phyloP scores from a whole-genome alignment of 2,888 invertebrate species.

The Cremastinae sp. region DNA sequence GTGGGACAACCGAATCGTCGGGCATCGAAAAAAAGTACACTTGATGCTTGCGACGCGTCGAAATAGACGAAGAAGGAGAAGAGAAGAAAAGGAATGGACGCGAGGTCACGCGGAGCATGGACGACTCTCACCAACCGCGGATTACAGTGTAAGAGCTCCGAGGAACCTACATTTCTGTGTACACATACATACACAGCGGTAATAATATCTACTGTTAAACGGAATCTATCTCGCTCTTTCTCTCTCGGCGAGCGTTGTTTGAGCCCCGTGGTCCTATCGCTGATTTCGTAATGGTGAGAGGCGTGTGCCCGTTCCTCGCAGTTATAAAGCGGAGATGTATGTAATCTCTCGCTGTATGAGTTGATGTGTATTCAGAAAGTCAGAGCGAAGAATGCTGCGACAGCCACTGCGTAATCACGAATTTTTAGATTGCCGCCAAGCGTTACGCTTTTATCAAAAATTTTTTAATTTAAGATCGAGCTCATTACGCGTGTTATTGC shows the following conservation, averaged over 20 bases:
- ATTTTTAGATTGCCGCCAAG: slow-evolving; percentile 29
- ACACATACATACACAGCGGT: slow-evolving; percentile 1
- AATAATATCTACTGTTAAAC: slow-evolving; percentile 42
- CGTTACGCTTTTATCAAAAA: slow-evolving; percentile 25
- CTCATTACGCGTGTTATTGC: too few species aligned
- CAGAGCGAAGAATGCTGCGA: not conserved
- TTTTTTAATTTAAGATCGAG: not conserved
- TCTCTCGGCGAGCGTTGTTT: slow-evolving; percentile 16
- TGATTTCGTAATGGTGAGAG: slow-evolving; percentile 60
- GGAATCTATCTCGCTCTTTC: slow-evolving; percentile 10
- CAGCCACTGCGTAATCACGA: slow-evolving; percentile 29
- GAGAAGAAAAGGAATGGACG: slow-evolving; percentile 39
- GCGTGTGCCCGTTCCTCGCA: slow-evolving; percentile 48
- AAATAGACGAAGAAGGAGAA: slow-evolving; percentile 26
- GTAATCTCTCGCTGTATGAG: slow-evolving; percentile 15
- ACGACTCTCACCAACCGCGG: slow-evolving; percentile 50
- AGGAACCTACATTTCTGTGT: slow-evolving; percentile 38
- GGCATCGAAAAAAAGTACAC: slow-evolving; percentile 18
- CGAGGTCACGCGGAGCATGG: slow-evolving; percentile 49
- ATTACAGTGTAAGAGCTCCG: slow-evolving; percentile 40
- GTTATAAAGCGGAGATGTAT: slow-evolving; percentile 17
- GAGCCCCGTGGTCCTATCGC: slow-evolving; percentile 49
- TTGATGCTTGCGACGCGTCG: slow-evolving; percentile 11
- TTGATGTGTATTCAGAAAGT: slow-evolving; percentile 1
- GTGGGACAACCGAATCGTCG: slow-evolving; percentile 10